Evolutionary conservation across 2,888 invertebrate genomes (phyloP).

Genomic region (Drosophila algonquin): DNA sequence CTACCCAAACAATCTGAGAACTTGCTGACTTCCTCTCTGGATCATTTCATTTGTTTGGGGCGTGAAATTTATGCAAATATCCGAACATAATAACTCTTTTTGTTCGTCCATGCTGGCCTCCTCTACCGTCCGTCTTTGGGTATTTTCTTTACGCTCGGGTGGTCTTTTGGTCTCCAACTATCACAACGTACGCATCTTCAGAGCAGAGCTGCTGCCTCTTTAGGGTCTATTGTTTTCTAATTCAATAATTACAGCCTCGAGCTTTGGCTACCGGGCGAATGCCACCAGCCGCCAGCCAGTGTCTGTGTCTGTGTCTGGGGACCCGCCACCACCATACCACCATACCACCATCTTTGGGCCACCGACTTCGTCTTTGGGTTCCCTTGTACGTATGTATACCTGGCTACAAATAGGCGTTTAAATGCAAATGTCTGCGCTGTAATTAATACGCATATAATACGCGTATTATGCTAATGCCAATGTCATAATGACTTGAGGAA

Average conservation of each 20-base stretch:
- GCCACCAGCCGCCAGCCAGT: neutral
- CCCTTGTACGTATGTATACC: conserved; percentile 38
- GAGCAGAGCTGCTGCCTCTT: conserved; percentile 39
- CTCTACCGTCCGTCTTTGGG: conserved; percentile 19
- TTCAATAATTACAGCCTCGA: conserved; percentile 72
- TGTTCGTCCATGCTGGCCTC: conserved; percentile 44
- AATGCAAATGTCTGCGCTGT: conserved; percentile 77
- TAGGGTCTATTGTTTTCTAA: conserved; percentile 67
- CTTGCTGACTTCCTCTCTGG: conserved; percentile 49
- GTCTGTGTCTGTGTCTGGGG: conserved; percentile 21
- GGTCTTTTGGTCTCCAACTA: conserved; percentile 56
- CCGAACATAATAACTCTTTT: conserved; percentile 79
- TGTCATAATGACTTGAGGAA: conserved; percentile 70
- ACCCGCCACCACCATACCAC: conserved; percentile 67
- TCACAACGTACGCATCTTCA: conserved; percentile 68
- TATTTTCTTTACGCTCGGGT: conserved; percentile 69
- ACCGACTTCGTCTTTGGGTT: neutral
- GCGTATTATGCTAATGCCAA: conserved; percentile 76
- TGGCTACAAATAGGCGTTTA: conserved; percentile 73
- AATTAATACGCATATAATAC: conserved; percentile 81
- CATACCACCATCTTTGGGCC: conserved; percentile 44
- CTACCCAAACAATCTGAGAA: conserved; percentile 9
- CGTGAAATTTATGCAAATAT: conserved; percentile 80
- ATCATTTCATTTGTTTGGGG: conserved; percentile 53
- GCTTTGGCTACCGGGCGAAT: conserved; percentile 60